phyloP scores from a whole-genome alignment of 2,113 vertebrate genomes.

The Anarhynchus alexandrinus region DNA sequence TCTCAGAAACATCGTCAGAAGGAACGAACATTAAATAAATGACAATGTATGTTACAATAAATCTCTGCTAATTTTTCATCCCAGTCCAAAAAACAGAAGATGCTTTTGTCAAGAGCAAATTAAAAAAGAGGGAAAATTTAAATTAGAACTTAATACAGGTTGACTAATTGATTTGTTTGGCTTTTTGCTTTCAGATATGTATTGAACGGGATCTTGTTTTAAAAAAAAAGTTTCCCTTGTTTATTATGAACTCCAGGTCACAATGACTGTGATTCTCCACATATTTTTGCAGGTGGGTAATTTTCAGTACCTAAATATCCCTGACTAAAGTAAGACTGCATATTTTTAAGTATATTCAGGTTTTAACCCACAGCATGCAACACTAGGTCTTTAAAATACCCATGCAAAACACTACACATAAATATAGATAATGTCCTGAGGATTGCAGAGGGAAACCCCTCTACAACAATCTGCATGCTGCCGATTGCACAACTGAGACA shows the following conservation, averaged over 20 bases:
- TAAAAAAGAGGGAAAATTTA: background rate
- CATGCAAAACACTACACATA: background rate
- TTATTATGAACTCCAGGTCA: background rate
- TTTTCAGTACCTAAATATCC: background rate
- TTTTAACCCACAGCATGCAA: background rate
- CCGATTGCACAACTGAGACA: background rate
- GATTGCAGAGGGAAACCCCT: background rate
- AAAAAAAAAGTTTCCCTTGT: background rate
- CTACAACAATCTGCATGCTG: background rate
- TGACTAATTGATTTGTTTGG: background rate
- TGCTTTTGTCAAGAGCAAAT: background rate
- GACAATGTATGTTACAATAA: background rate
- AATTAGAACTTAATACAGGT: background rate
- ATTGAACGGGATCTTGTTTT: background rate
- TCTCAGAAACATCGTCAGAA: background rate
- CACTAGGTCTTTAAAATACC: background rate
- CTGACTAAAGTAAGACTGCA: background rate
- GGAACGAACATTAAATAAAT: background rate
- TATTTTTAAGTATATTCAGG: background rate
- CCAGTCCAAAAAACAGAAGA: background rate
- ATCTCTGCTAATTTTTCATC: background rate
- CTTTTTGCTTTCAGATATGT: background rate
- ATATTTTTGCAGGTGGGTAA: background rate
- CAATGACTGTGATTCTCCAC: background rate
- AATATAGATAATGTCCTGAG: background rate